Base-by-base conservation (phyloP, 1,140 invertebrate species). In the Ostrea edulis region DNA sequence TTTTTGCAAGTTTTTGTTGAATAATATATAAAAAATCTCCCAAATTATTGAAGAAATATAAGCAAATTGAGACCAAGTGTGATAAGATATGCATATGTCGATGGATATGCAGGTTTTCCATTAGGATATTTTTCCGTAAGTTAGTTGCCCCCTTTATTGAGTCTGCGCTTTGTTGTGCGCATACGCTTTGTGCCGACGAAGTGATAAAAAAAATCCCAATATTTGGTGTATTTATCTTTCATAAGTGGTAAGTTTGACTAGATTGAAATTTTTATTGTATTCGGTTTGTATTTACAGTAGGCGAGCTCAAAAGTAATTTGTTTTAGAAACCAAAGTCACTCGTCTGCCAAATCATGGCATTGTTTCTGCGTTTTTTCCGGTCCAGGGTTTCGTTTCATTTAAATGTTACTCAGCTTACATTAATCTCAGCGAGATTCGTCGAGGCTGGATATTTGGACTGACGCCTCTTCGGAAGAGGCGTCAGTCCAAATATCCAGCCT, bases 141-240 rank as follows among this genome's bases (percentile, higher is more conserved):
- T 22, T 53, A 83, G 82, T 51, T 81, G 71, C 2, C n/a, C 81
- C 17, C 17, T n/a, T 62, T n/a, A 83, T n/a, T 8, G 44, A 11
- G 9, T 53, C 44, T 54, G 82, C 82, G 52, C 52, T 83, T 52
- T 53, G n/a, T 83, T 83, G 44, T 52, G 82, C 52, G 52, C 82
- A 53, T 22, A 53, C 82, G 44, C n/a, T 53, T 81, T 52, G 44
- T 83, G 44, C 44, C 8, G 82, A 83, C 8, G 11, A n/a, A 52
- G 17, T 53, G 44, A 20, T 22, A 77, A 77, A 29, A 0, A 20
- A 62, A 22, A 25, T 9, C 35, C 29, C 22, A 77, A 77, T 77
- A 77, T 44, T 20, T 35, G 14, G 68, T 29, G 11, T 35, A 77
- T 35, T 77, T 35, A 29, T 35, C 14, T 77, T 25, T 14, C 3